phyloP scores from a whole-genome alignment of 2,113 vertebrate genomes.

The Perca flavescens region DNA sequence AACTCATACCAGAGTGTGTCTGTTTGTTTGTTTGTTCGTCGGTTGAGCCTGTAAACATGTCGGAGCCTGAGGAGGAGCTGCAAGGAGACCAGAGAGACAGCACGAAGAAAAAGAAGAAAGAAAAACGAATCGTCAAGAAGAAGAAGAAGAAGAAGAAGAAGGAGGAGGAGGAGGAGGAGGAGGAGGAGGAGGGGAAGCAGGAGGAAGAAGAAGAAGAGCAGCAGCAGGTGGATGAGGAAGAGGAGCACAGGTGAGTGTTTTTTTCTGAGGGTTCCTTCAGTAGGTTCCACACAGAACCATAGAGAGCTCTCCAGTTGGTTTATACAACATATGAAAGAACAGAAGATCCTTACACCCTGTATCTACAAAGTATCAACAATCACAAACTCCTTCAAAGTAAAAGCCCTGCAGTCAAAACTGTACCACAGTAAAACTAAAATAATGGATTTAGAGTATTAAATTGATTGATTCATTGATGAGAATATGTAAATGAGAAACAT shows the following conservation, averaged over 20 bases:
- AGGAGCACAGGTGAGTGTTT: conserved; percentile 60
- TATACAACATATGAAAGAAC: background rate
- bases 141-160: conserved; percentile 21
- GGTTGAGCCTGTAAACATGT: conserved; percentile 50
- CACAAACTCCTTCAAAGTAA: conserved; percentile 29
- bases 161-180: conserved; percentile 1
- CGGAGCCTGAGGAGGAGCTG: conserved; percentile 42
- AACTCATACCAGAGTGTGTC: conserved; percentile 3
- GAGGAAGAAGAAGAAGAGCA: background rate
- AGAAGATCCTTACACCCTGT: background rate
- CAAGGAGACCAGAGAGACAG: conserved; percentile 27
- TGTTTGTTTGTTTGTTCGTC: conserved; percentile 13
- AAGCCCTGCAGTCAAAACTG: conserved; percentile 4
- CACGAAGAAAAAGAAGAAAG: conserved; percentile 47
- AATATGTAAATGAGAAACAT: background rate
- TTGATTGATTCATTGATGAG: background rate
- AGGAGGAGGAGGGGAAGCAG: background rate
- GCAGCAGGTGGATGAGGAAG: conserved; percentile 21
- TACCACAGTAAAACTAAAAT: background rate
- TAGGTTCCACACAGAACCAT: background rate
- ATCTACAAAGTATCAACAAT: background rate
- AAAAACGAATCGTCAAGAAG: conserved; percentile 15
- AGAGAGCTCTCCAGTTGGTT: background rate
- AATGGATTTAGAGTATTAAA: background rate
- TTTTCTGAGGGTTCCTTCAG: conserved; percentile 1